Evolutionary conservation across 2,113 vertebrate genomes (phyloP), one percentile per base, ranked within the genome.

Genomic region (Cichladusa arquata): DNA sequence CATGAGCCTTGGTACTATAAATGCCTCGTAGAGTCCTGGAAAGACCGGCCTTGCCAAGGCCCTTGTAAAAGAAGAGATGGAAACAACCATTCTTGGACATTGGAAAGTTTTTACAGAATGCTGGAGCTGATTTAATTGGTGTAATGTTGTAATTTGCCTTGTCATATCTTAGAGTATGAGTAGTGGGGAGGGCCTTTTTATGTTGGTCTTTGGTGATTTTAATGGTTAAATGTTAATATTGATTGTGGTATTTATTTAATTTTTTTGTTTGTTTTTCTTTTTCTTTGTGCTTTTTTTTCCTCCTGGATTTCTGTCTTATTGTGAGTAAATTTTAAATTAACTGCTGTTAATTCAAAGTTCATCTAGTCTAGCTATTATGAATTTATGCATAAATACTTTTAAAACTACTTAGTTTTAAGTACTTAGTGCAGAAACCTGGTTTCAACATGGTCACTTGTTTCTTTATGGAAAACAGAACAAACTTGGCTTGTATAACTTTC

Each of bases 211-310:
- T 11, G 23, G 8, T 5, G 12, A 36, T 72, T 93, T 86, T 80
- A 86, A 3, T 36, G 34, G 11, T 58, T 76, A 42, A 42, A 6
- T 42, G 6, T 42, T 42, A 45, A 14, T 65, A 33, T 22, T 54
- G 14, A 42, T 77, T 53, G 22, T 34, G 23, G 4, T 56, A 42
- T 77, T 95, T 88, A 11, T 72, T 14, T 44, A n/a, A 9, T 4
- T 44, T 44, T 58, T 48, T 38, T 38, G 38, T 1, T 0, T 18
- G 9, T 1, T 0, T 18, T 6, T 44, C n/a, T 60, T 45, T 61
- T 65, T 17, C 7, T 5, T 31, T 33, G 8, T 4, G 4, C 14
- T 14, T 44, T 8, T 26, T 45, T n/a, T 64, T 16, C 7, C 2
- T 24, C 40, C 36, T 57, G 51, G 5, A 31, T 87, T 87, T 91